Base-by-base conservation (phyloP, 2,888 invertebrate genomes). In the Nezara viridula region DNA sequence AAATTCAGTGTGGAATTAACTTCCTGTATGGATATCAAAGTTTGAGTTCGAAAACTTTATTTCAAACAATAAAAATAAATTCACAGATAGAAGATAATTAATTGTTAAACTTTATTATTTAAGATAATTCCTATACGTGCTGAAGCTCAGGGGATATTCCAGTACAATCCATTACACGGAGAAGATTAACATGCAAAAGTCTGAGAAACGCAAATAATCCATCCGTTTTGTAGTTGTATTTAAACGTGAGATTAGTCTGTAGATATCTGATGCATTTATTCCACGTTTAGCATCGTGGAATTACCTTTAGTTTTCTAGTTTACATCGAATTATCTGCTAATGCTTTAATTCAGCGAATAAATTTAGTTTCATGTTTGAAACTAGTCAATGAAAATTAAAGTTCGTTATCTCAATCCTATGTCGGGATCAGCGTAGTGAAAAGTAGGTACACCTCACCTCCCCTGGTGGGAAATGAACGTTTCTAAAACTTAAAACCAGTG, bases 101-200 rank as follows among this genome's bases (percentile, higher is more conserved):
- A 27, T 9, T 19, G 55, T 55, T 60, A 60, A 60, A 27, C 60
- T 27, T 32, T 66, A 66, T 66, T 32, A 2, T 66, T 32, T 37
- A 66, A 66, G 66, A 66, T 66, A 66, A 32, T 32, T 66, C 32
- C 21, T 66, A 32, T 66, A 66, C 66, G 66, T 66, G 66, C 66
- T 32, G 32, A 66, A 32, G 66, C 66, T 66, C 7, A 32, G 66
- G 60, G 66, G 7, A 32, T 10, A 32, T 66, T 66, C 32, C 19
- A 19, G 66, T 32, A 66, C 66, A 66, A 66, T 32, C 66, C 66
- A 66, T 66, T 66, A 66, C 66, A 37, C 32, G 66, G 66, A 32
- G 66, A 66, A 66, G 66, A 66, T 32, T 66, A 66, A 66, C 66
- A 66, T 66, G 66, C 66, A 66, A 66, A 66, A 66, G 66, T 66